Evolutionary conservation across 1,140 invertebrate genomes (phyloP).

Genomic region (Drosophila guanche): DNA sequence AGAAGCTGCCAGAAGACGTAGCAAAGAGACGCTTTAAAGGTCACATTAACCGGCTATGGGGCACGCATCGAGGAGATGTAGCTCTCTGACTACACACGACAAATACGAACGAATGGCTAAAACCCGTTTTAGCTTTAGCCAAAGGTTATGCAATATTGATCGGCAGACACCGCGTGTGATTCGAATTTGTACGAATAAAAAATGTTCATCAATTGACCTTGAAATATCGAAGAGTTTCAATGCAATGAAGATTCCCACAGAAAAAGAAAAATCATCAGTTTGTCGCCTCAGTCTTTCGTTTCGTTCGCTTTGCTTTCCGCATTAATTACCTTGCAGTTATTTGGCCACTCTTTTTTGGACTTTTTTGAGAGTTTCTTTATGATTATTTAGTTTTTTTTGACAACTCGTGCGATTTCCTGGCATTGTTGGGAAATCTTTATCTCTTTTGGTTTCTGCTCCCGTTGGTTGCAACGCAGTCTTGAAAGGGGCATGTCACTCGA

Average conservation of each 20-base stretch:
- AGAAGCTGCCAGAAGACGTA: slow-evolving; percentile 17
- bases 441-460: not conserved
- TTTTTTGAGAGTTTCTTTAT: not conserved
- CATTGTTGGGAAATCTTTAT: slow-evolving; percentile 51
- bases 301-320: slow-evolving; percentile 1
- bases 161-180: slow-evolving; percentile 58
- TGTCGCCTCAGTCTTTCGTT: slow-evolving; percentile 15
- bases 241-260: not conserved
- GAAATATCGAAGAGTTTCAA: slow-evolving; percentile 47
- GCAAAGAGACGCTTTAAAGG: slow-evolving; percentile 66
- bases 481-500: not conserved
- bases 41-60: slow-evolving; percentile 63
- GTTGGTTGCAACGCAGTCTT: slow-evolving; percentile 7
- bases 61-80: slow-evolving; percentile 55
- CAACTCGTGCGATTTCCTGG: slow-evolving; percentile 55
- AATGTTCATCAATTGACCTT: slow-evolving; percentile 51
- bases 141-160: slow-evolving; percentile 73
- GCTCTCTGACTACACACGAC: slow-evolving; percentile 8
- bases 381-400: slow-evolving; percentile 15
- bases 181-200: slow-evolving; percentile 41
- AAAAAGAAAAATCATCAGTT: not conserved
- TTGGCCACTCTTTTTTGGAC: not conserved
- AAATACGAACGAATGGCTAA: slow-evolving; percentile 15
- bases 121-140: slow-evolving; percentile 58
- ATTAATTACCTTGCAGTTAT: slow-evolving; percentile 10